phyloP scores from a whole-genome alignment of 1,140 invertebrate genomes.

The Berghia stephanieae region DNA sequence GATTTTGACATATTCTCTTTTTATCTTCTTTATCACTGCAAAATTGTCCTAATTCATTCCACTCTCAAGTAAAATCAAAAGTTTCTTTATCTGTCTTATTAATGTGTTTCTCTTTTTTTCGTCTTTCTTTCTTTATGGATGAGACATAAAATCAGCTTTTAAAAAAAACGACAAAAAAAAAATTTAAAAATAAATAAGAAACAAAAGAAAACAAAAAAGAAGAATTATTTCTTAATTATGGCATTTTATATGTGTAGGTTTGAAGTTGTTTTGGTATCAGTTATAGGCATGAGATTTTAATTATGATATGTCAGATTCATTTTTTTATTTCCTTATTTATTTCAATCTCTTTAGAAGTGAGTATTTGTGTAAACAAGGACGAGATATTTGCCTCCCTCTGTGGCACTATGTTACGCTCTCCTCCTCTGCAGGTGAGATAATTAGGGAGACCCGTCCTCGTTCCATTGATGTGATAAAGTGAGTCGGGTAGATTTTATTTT shows the following conservation, averaged over 20 bases:
- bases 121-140: background rate
- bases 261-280: background rate
- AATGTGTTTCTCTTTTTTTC: background rate
- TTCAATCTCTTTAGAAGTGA: too few species aligned
- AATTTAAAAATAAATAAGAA: background rate
- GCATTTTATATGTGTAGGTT: background rate
- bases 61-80: background rate
- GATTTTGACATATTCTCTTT: background rate
- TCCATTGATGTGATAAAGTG: background rate
- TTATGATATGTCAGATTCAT: too few species aligned
- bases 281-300: background rate
- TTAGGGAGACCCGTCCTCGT: too few species aligned
- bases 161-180: background rate
- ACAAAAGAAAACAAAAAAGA: background rate
- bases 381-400: constrained; percentile 41
- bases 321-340: too few species aligned
- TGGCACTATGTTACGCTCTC: constrained; percentile 42
- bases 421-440: constrained; percentile 44
- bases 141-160: background rate
- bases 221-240: background rate
- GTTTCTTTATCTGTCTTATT: background rate
- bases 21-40: too few species aligned
- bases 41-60: background rate
- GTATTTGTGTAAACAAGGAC: constrained; percentile 38
- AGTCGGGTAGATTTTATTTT: too few species aligned